A percentile compares a stretch with the other conserved stretches of the same genome.
phyloP scores from a whole-genome alignment of 1,140 invertebrate species.

The Caenorhabditis inopinata region DNA sequence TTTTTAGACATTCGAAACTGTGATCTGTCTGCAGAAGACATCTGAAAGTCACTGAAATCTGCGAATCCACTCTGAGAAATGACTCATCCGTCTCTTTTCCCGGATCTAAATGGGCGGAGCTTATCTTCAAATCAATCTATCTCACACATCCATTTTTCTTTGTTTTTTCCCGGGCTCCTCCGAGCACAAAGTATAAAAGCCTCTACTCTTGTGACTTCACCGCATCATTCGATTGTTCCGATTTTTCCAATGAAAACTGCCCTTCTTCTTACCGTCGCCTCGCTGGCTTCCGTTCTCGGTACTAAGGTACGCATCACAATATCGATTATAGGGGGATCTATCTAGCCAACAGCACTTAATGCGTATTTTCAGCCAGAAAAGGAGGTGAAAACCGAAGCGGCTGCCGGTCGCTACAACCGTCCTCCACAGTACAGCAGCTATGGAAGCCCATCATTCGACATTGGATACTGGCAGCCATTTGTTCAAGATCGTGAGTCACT shows the following conservation, averaged over 20 bases:
- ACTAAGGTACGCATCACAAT: not conserved
- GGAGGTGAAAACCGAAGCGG: not conserved
- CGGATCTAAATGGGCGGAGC: too few relatives aligned
- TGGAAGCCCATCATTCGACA: not conserved
- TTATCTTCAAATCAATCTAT: too few relatives aligned
- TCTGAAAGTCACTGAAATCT: too few relatives aligned
- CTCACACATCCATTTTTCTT: not conserved
- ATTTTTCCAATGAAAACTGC: not conserved
- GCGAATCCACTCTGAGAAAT: too few relatives aligned
- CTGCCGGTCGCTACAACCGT: not conserved
- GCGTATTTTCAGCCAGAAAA: not conserved
- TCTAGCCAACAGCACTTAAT: not conserved
- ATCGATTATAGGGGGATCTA: not conserved
- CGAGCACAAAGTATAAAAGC: not conserved
- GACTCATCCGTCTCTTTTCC: too few relatives aligned
- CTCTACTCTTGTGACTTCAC: not conserved
- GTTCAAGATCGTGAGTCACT: slow-evolving; percentile 1
- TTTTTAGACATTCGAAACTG: too few relatives aligned
- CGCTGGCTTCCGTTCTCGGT: not conserved
- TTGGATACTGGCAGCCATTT: slow-evolving; percentile 15
- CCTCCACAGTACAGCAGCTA: not conserved
- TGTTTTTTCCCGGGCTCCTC: not conserved
- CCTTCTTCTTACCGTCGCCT: slow-evolving; percentile 2
- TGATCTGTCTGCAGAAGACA: too few relatives aligned
- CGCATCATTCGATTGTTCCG: not conserved